A percentile compares a stretch with the other conserved stretches of the same genome.
Conservation (phyloP, 2,113 vertebrate genomes). For the Setophaga petechia region DNA sequence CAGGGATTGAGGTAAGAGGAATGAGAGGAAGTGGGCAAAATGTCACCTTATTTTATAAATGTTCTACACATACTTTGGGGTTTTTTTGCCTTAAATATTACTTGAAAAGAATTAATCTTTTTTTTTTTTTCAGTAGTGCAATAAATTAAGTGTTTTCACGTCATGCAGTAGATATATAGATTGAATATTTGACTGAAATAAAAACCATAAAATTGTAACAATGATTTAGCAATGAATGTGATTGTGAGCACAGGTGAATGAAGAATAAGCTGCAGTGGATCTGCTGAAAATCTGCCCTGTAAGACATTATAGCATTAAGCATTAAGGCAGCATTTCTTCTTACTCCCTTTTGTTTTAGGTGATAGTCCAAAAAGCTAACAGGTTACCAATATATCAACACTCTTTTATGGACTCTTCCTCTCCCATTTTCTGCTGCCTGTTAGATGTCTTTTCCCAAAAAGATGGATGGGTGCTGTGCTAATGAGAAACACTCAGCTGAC, state of each 20-base stretch:
- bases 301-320: background rate
- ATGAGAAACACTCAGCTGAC: background rate
- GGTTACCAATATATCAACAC: background rate
- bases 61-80: background rate
- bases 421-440: background rate
- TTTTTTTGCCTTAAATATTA: background rate
- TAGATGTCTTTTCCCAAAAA: background rate
- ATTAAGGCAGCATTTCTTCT: background rate
- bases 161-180: background rate
- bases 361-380: background rate
- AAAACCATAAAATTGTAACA: background rate
- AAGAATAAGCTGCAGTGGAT: background rate
- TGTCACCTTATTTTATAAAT: background rate
- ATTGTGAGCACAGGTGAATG: background rate
- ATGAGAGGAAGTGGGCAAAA: background rate
- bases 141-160: background rate
- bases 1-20: background rate
- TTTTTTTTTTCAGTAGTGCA: background rate
- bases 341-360: background rate
- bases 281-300: background rate
- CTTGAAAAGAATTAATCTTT: background rate
- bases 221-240: background rate
- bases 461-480: background rate
- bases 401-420: background rate
- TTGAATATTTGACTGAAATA: background rate